These are phyloP conservation scores for Nymphalis urticae DNA, from an alignment of 2,888 invertebrate genomes.

Conservation along the genomic window DNA sequence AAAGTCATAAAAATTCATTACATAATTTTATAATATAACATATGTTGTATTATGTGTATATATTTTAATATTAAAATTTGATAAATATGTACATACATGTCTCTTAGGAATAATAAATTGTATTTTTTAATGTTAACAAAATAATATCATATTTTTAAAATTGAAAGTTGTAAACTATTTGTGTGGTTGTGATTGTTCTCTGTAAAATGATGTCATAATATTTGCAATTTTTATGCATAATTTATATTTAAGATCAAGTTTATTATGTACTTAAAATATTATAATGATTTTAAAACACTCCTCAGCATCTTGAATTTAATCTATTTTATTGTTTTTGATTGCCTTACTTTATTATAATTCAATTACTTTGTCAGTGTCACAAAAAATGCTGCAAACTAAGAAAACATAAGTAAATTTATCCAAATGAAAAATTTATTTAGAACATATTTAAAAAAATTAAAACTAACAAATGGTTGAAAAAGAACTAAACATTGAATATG, in stretches of 20 bases:
- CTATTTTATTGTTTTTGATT: too few relatives aligned
- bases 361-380: too few relatives aligned
- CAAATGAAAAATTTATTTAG: too few relatives aligned
- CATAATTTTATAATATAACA: constrained; percentile 11
- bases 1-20: constrained; percentile 20
- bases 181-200: constrained; percentile 33
- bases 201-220: constrained; percentile 14
- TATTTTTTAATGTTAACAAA: constrained; percentile 15
- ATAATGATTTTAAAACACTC: background rate
- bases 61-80: constrained; percentile 26
- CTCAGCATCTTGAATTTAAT: too few relatives aligned
- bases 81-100: constrained; percentile 21
- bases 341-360: too few relatives aligned
- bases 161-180: constrained; percentile 19
- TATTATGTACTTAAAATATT: constrained; percentile 3
- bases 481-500: too few relatives aligned
- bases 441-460: too few relatives aligned
- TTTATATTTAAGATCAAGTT: background rate
- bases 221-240: constrained; percentile 1
- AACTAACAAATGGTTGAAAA: too few relatives aligned
- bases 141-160: constrained; percentile 13
- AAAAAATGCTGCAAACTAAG: too few relatives aligned
- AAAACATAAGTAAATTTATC: too few relatives aligned
- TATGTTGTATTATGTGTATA: constrained; percentile 10
- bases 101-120: constrained; percentile 4